Conservation (phyloP, 2,113 vertebrate genomes). For the Chinchilla lanigera region DNA sequence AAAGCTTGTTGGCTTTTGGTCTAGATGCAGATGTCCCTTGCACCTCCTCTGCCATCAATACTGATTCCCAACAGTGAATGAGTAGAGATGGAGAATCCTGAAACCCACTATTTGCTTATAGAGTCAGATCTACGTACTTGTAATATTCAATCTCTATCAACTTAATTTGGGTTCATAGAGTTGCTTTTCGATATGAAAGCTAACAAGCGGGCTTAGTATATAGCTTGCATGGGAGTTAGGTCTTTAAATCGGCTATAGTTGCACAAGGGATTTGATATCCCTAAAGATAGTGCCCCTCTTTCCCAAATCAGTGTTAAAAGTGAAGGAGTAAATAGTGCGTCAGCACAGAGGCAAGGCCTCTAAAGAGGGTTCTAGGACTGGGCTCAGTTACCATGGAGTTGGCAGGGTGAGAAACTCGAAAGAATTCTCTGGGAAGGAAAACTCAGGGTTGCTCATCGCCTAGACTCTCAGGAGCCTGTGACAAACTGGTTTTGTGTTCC, state of each 20-base stretch:
- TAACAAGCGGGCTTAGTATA: not conserved
- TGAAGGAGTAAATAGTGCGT: not conserved
- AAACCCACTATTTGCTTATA: not conserved
- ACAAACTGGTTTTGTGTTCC: not conserved
- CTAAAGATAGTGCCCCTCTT: not conserved
- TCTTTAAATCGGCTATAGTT: not conserved
- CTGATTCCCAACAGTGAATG: not conserved
- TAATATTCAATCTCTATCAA: not conserved
- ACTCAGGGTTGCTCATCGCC: not conserved
- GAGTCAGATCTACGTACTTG: not conserved
- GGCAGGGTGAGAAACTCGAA: not conserved
- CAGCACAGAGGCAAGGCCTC: not conserved
- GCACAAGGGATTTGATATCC: not conserved
- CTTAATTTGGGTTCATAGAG: not conserved
- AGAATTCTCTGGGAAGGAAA: not conserved
- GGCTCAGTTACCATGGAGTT: rapidly evolving
- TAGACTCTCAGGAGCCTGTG: not conserved
- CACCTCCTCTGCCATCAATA: not conserved
- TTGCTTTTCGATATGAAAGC: not conserved
- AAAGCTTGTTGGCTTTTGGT: not conserved
- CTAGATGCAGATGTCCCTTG: not conserved
- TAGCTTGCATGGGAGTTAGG: not conserved
- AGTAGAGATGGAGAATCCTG: not conserved
- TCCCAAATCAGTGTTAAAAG: not conserved
- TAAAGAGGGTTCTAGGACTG: not conserved